Evolutionary conservation across 2,113 vertebrate genomes (phyloP).

Genomic region (Chrysochloris asiatica): DNA sequence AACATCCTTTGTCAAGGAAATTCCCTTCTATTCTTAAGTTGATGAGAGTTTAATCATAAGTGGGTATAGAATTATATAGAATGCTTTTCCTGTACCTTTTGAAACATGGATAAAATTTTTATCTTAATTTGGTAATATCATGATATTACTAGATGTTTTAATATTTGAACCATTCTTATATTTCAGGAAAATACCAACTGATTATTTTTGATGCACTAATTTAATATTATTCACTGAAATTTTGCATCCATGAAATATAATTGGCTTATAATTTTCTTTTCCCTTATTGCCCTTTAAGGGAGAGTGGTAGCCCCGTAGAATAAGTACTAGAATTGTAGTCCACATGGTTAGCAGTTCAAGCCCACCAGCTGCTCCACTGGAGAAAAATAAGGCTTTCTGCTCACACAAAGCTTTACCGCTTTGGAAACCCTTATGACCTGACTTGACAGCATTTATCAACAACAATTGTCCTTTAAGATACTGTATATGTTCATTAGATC

Average conservation of each 20-base stretch:
- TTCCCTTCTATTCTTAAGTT: not conserved
- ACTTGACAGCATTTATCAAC: too few species aligned
- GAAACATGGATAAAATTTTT: slow-evolving; percentile 7
- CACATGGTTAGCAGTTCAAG: too few species aligned
- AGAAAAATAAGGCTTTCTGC: too few species aligned
- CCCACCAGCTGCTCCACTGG: too few species aligned
- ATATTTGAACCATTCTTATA: slow-evolving; percentile 29
- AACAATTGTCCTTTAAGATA: not conserved
- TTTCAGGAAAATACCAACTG: slow-evolving; percentile 38
- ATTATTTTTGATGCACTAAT: slow-evolving; percentile 15
- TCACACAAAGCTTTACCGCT: too few species aligned
- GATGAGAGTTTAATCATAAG: slow-evolving; percentile 8
- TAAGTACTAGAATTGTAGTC: too few species aligned
- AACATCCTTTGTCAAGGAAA: not conserved
- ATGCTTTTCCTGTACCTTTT: not conserved
- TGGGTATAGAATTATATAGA: not conserved
- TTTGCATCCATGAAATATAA: slow-evolving; percentile 3
- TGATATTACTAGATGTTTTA: slow-evolving; percentile 38
- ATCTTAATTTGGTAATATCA: slow-evolving; percentile 2
- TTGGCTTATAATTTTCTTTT: slow-evolving; percentile 16
- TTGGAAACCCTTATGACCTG: too few species aligned
- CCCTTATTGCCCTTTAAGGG: not conserved
- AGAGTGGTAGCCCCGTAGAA: too few species aligned
- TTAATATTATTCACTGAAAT: slow-evolving; percentile 33
- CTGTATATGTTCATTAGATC: not conserved